Conservation (phyloP, 2,797 vertebrate species). For the Florisuga fusca region DNA sequence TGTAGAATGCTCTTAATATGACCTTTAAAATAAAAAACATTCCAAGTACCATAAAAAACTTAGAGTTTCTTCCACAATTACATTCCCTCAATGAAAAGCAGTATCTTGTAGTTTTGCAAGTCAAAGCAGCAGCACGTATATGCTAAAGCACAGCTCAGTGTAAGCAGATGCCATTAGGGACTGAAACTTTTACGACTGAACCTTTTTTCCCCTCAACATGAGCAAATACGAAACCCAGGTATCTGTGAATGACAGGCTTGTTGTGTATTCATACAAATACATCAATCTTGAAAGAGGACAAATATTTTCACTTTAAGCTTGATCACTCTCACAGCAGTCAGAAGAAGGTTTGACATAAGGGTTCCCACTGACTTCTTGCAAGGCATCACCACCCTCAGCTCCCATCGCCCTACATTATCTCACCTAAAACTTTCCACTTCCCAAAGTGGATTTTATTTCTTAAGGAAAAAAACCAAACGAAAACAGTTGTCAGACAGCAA, state of each 20-base stretch:
- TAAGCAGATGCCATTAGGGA: background rate
- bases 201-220: background rate
- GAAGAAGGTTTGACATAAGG: background rate
- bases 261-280: background rate
- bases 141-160: background rate
- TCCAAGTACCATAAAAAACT: constrained; percentile 7
- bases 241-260: background rate
- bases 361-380: background rate
- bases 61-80: background rate
- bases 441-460: background rate
- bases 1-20: background rate
- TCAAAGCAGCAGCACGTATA: constrained; percentile 1
- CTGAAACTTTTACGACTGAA: background rate
- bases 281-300: background rate
- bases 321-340: background rate
- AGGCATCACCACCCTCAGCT: background rate
- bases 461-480: background rate
- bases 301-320: background rate
- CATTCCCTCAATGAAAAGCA: background rate
- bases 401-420: background rate
- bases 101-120: constrained; percentile 2
- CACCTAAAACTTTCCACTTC: background rate
- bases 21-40: constrained; percentile 19
- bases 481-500: background rate
- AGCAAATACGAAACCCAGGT: background rate